Percentiles rank a stretch among this genome's conserved stretches.
Conservation (phyloP, 1,140 invertebrate species). For the Ruditapes philippinarum region DNA sequence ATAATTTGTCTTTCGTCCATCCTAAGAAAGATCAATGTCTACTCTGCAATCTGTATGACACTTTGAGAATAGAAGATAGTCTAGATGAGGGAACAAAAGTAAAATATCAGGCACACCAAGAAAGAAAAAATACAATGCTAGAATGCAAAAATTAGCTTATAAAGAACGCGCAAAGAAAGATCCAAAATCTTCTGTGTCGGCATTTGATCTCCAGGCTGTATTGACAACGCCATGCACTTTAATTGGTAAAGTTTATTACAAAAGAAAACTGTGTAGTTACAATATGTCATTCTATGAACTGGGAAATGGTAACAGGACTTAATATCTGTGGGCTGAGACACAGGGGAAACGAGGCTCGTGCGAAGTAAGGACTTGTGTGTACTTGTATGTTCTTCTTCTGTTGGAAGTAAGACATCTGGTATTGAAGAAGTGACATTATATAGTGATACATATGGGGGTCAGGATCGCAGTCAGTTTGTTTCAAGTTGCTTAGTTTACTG, state of each 20-base stretch:
- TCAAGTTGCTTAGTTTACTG: neutral
- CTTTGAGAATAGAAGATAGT: neutral
- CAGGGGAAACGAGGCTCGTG: slow-evolving; percentile 29
- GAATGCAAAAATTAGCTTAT: slow-evolving; percentile 14
- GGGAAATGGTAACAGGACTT: neutral
- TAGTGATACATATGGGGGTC: slow-evolving; percentile 45
- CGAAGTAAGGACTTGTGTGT: neutral
- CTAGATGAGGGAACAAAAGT: slow-evolving; percentile 8
- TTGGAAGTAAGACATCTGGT: neutral
- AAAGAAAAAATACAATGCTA: neutral
- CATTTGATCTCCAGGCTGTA: slow-evolving; percentile 31
- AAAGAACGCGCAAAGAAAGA: neutral
- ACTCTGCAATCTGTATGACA: neutral
- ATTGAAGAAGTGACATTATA: slow-evolving; percentile 29
- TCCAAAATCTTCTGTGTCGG: neutral
- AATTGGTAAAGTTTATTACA: slow-evolving; percentile 27
- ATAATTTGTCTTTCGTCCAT: slow-evolving; percentile 27
- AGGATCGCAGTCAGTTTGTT: slow-evolving; percentile 56
- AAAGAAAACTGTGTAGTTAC: slow-evolving; percentile 37
- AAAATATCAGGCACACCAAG: neutral
- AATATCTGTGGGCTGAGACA: slow-evolving; percentile 25
- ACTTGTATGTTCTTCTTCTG: neutral
- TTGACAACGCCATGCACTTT: neutral
- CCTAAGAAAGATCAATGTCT: slow-evolving; percentile 45
- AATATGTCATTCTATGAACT: slow-evolving; percentile 20